phyloP scores from a whole-genome alignment of 2,797 vertebrate species.

The Buceros bicornis region DNA sequence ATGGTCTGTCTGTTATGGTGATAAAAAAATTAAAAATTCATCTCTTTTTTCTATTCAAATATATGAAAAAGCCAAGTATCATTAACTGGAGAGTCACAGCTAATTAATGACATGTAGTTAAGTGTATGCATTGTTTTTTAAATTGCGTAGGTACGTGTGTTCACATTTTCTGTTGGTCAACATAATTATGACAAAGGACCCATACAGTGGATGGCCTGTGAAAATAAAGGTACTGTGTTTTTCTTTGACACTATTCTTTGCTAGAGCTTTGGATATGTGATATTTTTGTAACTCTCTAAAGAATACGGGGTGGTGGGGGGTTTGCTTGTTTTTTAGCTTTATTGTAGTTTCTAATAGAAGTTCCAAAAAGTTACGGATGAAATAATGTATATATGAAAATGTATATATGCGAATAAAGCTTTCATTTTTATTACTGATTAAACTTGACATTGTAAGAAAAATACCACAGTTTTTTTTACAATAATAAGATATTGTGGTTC shows the following conservation, averaged over 20 bases:
- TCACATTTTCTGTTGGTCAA: constrained; percentile 98
- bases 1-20: not conserved
- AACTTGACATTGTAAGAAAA: not conserved
- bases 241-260: not conserved
- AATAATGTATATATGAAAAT: not conserved
- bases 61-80: not conserved
- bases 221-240: constrained; percentile 91
- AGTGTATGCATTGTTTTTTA: not conserved
- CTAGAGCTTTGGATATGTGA: not conserved
- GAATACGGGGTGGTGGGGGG: not conserved
- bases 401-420: not conserved
- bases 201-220: constrained; percentile 99
- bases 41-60: not conserved
- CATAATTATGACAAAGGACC: constrained; percentile 99
- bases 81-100: not conserved
- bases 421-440: not conserved
- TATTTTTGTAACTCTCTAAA: not conserved
- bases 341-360: not conserved
- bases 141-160: constrained; percentile 90
- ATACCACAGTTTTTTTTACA: not conserved
- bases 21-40: not conserved
- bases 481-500: not conserved
- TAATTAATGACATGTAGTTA: not conserved
- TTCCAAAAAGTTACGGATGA: not conserved
- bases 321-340: not conserved